phyloP scores from a whole-genome alignment of 2,888 invertebrate species.

The Capitulum mitella region DNA sequence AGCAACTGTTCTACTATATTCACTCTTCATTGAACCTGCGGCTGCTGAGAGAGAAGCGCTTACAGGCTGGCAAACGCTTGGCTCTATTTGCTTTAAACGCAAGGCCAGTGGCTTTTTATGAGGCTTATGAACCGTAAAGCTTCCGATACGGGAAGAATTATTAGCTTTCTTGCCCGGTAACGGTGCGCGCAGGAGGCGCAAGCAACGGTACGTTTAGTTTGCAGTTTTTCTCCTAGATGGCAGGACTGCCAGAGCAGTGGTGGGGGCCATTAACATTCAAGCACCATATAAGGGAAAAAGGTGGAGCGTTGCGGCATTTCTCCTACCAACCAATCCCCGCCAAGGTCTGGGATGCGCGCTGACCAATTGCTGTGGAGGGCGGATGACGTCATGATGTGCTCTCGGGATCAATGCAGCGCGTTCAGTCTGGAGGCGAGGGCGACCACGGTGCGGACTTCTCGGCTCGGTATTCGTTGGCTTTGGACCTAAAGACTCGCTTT shows the following conservation, averaged over 20 bases:
- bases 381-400: not conserved
- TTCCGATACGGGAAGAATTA: conserved; percentile 22
- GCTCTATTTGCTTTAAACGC: not conserved
- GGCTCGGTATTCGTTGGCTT: no score
- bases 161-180: conserved; percentile 2
- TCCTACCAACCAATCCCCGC: not conserved
- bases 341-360: no score
- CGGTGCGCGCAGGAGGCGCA: not conserved
- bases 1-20: no score
- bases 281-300: conserved; percentile 4
- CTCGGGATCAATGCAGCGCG: not conserved
- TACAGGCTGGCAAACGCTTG: not conserved
- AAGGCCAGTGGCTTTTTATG: conserved; percentile 15
- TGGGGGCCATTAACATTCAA: not conserved
- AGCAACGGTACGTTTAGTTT: not conserved
- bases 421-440: not conserved
- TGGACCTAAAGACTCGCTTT: no score
- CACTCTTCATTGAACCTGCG: not conserved
- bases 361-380: not conserved
- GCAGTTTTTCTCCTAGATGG: conserved; percentile 3
- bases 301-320: not conserved
- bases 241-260: not conserved
- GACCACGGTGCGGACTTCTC: not conserved
- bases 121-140: conserved; percentile 22
- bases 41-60: not conserved